Evolutionary conservation across 2,888 invertebrate genomes (phyloP).

Genomic region (Eumerus sabulonum): DNA sequence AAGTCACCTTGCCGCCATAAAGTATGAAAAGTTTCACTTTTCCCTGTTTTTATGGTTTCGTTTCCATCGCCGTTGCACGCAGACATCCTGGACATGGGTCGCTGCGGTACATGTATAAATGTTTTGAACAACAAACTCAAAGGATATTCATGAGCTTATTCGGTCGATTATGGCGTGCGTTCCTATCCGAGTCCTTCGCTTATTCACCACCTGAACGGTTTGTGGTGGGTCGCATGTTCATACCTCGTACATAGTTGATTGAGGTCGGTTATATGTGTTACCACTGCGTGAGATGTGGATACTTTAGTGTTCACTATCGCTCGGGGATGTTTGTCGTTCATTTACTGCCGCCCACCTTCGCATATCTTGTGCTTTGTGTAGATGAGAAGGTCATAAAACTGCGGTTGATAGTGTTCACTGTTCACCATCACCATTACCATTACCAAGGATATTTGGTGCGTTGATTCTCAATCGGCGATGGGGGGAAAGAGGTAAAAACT

Average conservation of each 20-base stretch:
- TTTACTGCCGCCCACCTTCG: constrained; percentile 1
- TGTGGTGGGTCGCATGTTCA: too few species aligned
- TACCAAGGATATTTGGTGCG: too few species aligned
- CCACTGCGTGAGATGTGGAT: too few species aligned
- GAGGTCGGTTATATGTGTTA: too few species aligned
- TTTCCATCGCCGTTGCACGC: not conserved
- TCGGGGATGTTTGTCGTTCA: constrained; percentile 1
- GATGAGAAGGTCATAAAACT: constrained; percentile 44
- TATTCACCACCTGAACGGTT: too few species aligned
- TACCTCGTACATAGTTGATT: not conserved
- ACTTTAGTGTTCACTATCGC: not conserved
- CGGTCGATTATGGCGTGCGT: constrained; percentile 54
- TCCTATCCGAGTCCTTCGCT: constrained; percentile 1
- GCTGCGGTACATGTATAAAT: constrained; percentile 41
- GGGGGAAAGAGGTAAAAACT: constrained; percentile 16
- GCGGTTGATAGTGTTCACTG: constrained; percentile 47
- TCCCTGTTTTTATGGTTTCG: constrained; percentile 46
- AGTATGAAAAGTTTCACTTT: constrained; percentile 59
- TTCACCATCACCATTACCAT: too few species aligned
- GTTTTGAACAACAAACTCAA: constrained; percentile 59
- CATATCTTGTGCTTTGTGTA: too few species aligned
- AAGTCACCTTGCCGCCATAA: constrained; percentile 45
- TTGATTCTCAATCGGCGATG: too few species aligned
- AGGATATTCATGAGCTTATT: constrained; percentile 60
- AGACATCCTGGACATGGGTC: not conserved